Evolutionary conservation across 2,113 vertebrate species (phyloP).

Genomic region (Aegithalos caudatus): DNA sequence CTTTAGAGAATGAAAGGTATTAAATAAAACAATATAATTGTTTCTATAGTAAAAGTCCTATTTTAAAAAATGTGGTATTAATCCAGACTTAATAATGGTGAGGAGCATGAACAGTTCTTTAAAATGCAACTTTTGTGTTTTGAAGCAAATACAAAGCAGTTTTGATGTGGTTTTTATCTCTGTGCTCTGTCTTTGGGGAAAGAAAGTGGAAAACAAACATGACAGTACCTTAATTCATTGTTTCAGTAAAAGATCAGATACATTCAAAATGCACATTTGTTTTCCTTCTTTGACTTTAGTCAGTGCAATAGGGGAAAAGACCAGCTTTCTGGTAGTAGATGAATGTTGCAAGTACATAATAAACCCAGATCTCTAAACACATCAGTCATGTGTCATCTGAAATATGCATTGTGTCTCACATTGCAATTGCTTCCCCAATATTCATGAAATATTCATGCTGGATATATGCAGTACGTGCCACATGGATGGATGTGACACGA

Average conservation of each 20-base stretch:
- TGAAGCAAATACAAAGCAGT: not conserved
- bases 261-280: constrained; percentile 46
- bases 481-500: not conserved
- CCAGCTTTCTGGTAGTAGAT: constrained; percentile 27
- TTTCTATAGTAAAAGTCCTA: not conserved
- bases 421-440: constrained; percentile 12
- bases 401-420: constrained; percentile 29
- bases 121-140: not conserved
- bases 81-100: not conserved
- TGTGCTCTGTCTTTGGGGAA: constrained; percentile 21
- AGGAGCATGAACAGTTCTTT: not conserved
- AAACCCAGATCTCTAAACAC: constrained; percentile 50
- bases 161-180: not conserved
- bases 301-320: not conserved
- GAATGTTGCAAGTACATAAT: constrained; percentile 52
- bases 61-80: not conserved
- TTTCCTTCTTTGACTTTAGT: constrained; percentile 42
- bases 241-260: constrained; percentile 54
- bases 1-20: not conserved
- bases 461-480: not conserved
- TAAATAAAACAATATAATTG: not conserved
- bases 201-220: constrained; percentile 34
- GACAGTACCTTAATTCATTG: constrained; percentile 58
- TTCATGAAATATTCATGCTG: constrained; percentile 51
- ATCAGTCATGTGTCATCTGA: constrained; percentile 58